Conservation (phyloP, 2,888 invertebrate species). For the Drosophila bunnanda region DNA sequence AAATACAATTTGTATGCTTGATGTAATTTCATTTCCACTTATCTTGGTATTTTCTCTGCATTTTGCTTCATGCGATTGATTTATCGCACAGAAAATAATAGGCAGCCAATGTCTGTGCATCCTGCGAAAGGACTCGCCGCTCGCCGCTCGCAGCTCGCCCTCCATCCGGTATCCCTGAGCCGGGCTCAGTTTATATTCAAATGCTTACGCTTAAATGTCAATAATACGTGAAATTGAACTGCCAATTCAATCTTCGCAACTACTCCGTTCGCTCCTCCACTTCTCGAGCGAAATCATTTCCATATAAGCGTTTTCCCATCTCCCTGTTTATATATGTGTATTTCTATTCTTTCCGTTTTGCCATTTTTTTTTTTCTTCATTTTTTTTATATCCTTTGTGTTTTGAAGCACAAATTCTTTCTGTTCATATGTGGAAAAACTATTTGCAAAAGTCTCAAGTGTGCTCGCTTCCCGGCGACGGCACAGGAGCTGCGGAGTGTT, state of each 20-base stretch:
- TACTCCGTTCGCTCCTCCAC: constrained; percentile 41
- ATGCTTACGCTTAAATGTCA: constrained; percentile 75
- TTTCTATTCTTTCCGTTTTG: constrained; percentile 58
- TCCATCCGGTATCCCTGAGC: constrained; percentile 34
- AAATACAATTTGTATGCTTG: constrained; percentile 53
- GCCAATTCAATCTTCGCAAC: constrained; percentile 73
- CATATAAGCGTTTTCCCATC: constrained; percentile 67
- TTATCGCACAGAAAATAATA: constrained; percentile 68
- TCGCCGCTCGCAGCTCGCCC: constrained; percentile 5
- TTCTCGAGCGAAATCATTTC: constrained; percentile 59
- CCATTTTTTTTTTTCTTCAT: constrained; percentile 13
- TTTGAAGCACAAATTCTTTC: constrained; percentile 50
- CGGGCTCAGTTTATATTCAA: constrained; percentile 55
- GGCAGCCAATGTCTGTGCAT: constrained; percentile 60
- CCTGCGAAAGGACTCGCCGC: constrained; percentile 26
- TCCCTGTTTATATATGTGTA: constrained; percentile 69
- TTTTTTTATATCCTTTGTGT: constrained; percentile 1
- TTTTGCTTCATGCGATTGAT: constrained; percentile 68
- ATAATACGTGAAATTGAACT: constrained; percentile 82
- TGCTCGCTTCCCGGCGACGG: constrained; percentile 37
- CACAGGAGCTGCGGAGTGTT: constrained; percentile 4
- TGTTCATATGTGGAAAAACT: constrained; percentile 73
- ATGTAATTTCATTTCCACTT: constrained; percentile 52
- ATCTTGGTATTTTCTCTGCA: constrained; percentile 55
- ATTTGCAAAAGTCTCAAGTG: constrained; percentile 79